Conservation (phyloP, 2,888 invertebrate species). For the Stramonita haemastoma region DNA sequence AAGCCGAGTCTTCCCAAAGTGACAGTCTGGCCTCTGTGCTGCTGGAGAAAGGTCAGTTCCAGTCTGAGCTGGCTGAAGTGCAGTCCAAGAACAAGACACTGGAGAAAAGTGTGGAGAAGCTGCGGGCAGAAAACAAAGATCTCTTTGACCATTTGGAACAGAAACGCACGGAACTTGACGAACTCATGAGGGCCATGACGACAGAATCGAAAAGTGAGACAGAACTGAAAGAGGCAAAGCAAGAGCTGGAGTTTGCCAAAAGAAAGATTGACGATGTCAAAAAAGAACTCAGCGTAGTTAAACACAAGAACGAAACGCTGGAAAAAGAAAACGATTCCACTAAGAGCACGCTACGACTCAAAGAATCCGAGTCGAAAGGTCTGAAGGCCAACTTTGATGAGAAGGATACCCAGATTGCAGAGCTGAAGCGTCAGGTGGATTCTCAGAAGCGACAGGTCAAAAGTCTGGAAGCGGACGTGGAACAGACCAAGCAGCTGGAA, state of each 20-base stretch:
- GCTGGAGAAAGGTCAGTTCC: conserved; percentile 51
- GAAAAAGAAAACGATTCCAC: conserved; percentile 43
- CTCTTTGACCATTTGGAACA: conserved; percentile 45
- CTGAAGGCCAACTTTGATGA: conserved; percentile 38
- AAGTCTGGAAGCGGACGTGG: conserved; percentile 37
- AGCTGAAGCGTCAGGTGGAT: conserved; percentile 39
- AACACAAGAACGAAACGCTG: conserved; percentile 49
- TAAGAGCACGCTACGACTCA: conserved; percentile 14
- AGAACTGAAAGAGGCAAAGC: conserved; percentile 47
- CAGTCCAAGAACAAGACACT: conserved; percentile 53
- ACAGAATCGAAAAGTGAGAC: conserved; percentile 42
- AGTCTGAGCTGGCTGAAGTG: conserved; percentile 49
- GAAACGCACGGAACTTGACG: conserved; percentile 47
- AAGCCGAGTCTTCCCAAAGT: conserved; percentile 50
- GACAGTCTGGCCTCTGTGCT: conserved; percentile 49
- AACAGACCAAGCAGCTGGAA: conserved; percentile 39
- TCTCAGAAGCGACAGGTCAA: conserved; percentile 36
- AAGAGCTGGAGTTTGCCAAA: conserved; percentile 50
- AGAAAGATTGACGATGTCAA: conserved; percentile 50
- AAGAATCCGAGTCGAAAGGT: conserved; percentile 41
- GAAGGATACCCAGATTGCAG: conserved; percentile 41
- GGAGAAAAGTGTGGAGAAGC: conserved; percentile 48
- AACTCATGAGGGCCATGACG: conserved; percentile 43
- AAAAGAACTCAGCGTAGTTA: conserved; percentile 51
- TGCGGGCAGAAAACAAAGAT: conserved; percentile 51